Evolutionary conservation across 2,113 vertebrate species (phyloP), one percentile per base, ranked within the genome.

Genomic region (Pseudonaja textilis): DNA sequence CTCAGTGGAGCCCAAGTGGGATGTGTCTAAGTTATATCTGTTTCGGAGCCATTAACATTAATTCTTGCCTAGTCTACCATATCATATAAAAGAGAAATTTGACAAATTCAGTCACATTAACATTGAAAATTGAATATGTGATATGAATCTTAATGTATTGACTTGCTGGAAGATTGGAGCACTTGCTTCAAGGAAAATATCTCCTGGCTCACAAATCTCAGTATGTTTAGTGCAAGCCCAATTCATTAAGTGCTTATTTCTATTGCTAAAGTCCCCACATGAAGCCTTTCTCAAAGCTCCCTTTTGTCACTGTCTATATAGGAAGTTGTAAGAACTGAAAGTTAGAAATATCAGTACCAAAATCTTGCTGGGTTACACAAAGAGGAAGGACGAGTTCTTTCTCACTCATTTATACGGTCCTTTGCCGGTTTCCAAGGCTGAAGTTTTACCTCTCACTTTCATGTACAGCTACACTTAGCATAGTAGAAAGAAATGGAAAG

Each of bases 81-180:
- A 50, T 64, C 91, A 64, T 39, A 64, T 64, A 87, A 88, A 92
- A 92, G 74, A 64, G 91, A 86, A 54, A 92, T 92, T 92, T 92
- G 91, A 92, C 91, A 92, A 92, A 92, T 88, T 92, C 91, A 92
- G 85, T 39, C 45, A 52, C 85, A 50, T 92, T 92, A 92, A 64
- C 61, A 34, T 88, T 88, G 91, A 34, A 92, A 92, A 92, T 88
- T 92, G 91, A 92, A 92, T 92, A 45, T 64, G 85, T 87, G 91
- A 39, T 52, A 52, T 69, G 91, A 92, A 92, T 92, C 85, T 39
- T 86, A 92, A 92, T 92, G 5, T 22, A 7, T 87, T n/a, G 29
- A 22, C 91, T 61, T 64, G 91, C 85, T 25, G n/a, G 29, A 39
- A 69, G 56, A 34, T 64, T 0, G 1, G 22, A 34, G 56, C 3